Conservation (phyloP, 2,797 vertebrate genomes). For the Artibeus jamaicensis region DNA sequence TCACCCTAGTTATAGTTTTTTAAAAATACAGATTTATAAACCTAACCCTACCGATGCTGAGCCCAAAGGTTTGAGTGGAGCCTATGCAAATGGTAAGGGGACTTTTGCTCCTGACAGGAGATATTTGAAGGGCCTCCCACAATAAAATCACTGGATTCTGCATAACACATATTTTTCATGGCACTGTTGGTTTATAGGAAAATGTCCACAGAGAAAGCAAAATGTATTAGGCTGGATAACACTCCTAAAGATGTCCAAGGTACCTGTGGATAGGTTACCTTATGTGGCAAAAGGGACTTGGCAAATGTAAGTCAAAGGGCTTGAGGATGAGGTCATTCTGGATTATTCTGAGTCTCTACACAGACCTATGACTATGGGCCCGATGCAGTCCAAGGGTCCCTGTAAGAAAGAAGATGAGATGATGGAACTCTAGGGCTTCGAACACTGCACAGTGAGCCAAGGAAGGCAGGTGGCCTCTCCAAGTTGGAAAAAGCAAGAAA, state of each 20-base stretch:
- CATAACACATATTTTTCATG: not conserved
- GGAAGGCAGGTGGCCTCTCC: not conserved
- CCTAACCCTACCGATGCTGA: not conserved
- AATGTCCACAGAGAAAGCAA: not conserved
- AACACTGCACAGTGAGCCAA: not conserved
- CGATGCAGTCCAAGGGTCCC: not conserved
- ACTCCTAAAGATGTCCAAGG: not conserved
- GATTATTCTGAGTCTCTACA: not conserved
- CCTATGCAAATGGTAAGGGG: not conserved
- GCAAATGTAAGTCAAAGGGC: not conserved
- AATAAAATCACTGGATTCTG: not conserved
- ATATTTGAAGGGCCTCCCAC: not conserved
- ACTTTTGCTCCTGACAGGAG: not conserved
- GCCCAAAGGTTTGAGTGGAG: not conserved
- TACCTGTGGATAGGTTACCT: not conserved
- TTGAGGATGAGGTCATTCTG: not conserved
- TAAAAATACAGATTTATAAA: not conserved
- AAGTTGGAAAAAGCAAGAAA: not conserved
- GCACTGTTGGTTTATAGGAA: not conserved
- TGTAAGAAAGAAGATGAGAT: not conserved
- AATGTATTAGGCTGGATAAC: not conserved
- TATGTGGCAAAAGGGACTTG: not conserved
- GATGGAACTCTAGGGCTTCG: too few relatives aligned
- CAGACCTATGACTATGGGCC: not conserved
- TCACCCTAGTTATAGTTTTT: not conserved